Evolutionary conservation across 2,797 vertebrate species (phyloP).

Genomic region (Halcyon badia): DNA sequence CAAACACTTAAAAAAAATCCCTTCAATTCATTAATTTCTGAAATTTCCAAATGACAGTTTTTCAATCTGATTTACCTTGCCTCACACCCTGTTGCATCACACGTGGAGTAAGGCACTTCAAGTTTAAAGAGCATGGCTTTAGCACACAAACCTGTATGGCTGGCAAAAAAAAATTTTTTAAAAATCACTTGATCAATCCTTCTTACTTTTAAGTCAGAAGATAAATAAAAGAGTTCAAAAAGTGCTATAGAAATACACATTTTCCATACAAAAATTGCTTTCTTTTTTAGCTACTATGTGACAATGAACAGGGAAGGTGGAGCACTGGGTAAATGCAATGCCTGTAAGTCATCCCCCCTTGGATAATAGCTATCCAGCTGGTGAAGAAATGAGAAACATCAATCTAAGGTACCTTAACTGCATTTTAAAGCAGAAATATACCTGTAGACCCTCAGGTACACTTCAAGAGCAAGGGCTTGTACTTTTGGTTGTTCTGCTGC

Average conservation of each 20-base stretch:
- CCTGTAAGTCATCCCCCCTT: neutral
- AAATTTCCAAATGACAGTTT: neutral
- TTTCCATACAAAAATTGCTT: neutral
- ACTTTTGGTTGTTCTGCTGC: neutral
- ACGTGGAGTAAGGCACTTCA: neutral
- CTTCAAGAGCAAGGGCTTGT: neutral
- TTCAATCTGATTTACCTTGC: neutral
- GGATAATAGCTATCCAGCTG: neutral
- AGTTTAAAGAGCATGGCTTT: neutral
- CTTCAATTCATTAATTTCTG: neutral
- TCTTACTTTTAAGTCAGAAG: neutral
- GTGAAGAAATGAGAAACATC: slow-evolving; percentile 28
- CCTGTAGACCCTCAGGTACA: neutral
- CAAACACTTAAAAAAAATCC: neutral
- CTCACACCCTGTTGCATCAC: neutral
- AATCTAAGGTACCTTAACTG: slow-evolving; percentile 14
- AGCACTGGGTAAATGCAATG: neutral
- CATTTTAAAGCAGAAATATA: slow-evolving; percentile 33
- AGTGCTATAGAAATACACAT: neutral
- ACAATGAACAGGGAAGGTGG: neutral
- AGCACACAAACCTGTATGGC: neutral
- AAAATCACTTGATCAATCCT: neutral
- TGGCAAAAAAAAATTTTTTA: neutral
- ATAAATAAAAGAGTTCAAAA: neutral
- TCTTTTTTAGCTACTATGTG: neutral